These are phyloP conservation scores for Aphodius granarius DNA, from an alignment of 2,888 invertebrate genomes.

Conservation along the genomic window DNA sequence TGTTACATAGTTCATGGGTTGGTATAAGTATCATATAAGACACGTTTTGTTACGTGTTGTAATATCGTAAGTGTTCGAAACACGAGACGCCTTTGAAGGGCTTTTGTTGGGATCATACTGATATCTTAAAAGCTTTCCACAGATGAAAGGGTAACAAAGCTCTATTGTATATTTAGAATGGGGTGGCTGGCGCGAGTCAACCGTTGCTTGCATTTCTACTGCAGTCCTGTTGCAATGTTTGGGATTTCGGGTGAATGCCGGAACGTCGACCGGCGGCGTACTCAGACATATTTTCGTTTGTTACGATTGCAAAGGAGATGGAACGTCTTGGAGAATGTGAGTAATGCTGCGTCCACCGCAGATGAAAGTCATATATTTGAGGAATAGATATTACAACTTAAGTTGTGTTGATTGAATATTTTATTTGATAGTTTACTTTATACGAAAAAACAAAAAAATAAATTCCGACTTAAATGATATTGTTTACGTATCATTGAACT, in stretches of 20 bases:
- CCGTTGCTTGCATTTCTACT: background rate
- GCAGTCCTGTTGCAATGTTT: background rate
- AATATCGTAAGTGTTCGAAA: background rate
- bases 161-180: background rate
- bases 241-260: background rate
- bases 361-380: no score
- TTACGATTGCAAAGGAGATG: background rate
- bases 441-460: no score
- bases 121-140: background rate
- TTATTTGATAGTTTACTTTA: no score
- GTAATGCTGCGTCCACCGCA: background rate
- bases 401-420: no score
- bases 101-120: background rate
- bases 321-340: background rate
- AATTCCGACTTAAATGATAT: no score
- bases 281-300: background rate
- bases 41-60: background rate
- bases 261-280: background rate
- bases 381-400: no score
- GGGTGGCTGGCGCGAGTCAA: background rate
- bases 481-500: no score
- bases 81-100: background rate
- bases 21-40: background rate
- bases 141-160: background rate
- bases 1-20: no score